Conservation (phyloP, 2,797 vertebrate species). For the Peromyscus eremicus region DNA sequence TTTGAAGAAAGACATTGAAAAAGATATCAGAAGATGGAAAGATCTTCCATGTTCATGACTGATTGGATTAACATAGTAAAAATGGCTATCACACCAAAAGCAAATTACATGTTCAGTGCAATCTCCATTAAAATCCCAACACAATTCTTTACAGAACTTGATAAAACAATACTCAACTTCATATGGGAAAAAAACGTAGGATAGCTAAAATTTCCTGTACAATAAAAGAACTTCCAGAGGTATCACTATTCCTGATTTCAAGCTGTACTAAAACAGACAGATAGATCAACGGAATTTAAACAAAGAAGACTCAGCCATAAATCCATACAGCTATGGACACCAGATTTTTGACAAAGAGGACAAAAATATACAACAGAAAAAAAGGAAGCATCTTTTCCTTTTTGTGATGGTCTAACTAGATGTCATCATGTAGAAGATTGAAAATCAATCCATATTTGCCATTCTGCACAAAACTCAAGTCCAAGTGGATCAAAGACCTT, state of each 20-base stretch:
- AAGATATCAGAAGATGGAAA: background rate
- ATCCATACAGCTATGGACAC: background rate
- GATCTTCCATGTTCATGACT: background rate
- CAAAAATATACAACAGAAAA: background rate
- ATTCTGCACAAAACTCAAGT: background rate
- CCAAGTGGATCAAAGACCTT: background rate
- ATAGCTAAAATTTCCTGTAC: background rate
- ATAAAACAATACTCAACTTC: background rate
- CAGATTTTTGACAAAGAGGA: background rate
- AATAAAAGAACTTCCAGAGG: background rate
- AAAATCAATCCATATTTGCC: background rate
- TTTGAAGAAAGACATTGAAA: background rate
- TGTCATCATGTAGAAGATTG: background rate
- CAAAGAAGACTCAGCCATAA: background rate
- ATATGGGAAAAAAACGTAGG: background rate
- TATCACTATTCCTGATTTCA: background rate
- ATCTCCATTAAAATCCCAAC: background rate
- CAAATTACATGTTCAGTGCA: background rate
- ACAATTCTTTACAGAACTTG: background rate
- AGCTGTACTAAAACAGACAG: background rate
- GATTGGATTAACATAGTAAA: background rate
- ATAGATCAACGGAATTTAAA: background rate
- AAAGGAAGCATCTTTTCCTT: background rate
- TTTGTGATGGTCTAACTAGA: background rate
- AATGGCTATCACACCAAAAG: background rate